phyloP scores from a whole-genome alignment of 37 sponge, comb jelly and placozoan species.

The Lycopodina hypogea region DNA sequence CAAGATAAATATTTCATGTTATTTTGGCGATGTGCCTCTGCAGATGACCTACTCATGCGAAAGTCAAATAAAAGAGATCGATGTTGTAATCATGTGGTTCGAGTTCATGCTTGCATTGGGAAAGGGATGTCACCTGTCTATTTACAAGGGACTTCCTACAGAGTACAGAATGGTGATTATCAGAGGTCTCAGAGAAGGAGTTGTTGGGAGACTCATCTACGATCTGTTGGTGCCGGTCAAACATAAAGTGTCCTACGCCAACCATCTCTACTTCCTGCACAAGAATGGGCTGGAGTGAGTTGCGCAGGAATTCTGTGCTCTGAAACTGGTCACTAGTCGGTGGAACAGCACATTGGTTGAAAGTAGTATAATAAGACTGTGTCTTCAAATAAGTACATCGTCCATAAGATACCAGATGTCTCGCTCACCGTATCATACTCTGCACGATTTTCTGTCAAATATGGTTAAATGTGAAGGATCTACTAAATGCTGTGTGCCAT shows the following conservation, averaged over 20 bases:
- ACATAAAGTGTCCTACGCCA: background rate
- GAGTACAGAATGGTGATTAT: background rate
- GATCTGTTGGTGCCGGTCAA: background rate
- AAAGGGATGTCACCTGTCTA: constrained; percentile 4
- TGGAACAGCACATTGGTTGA: too few relatives aligned
- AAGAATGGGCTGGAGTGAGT: constrained; percentile 20
- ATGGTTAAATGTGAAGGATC: too few relatives aligned
- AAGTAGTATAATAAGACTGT: too few relatives aligned
- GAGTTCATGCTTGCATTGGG: background rate
- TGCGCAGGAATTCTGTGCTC: background rate
- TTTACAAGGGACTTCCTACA: constrained; percentile 3
- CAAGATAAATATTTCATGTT: too few relatives aligned
- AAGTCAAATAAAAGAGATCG: constrained; percentile 3
- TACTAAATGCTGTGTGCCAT: too few relatives aligned
- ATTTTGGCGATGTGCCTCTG: too few relatives aligned
- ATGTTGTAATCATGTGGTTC: constrained; percentile 9
- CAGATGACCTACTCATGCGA: constrained; percentile 32
- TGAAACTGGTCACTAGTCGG: too few relatives aligned
- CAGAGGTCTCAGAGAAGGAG: constrained; percentile 8
- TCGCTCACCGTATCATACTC: too few relatives aligned
- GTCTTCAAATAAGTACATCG: too few relatives aligned
- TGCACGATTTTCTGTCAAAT: too few relatives aligned
- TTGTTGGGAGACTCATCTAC: background rate
- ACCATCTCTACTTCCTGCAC: constrained; percentile 11
- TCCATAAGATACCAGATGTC: too few relatives aligned